Conservation (phyloP, 2,888 invertebrate genomes). For the Lycocerus yunnanus region DNA sequence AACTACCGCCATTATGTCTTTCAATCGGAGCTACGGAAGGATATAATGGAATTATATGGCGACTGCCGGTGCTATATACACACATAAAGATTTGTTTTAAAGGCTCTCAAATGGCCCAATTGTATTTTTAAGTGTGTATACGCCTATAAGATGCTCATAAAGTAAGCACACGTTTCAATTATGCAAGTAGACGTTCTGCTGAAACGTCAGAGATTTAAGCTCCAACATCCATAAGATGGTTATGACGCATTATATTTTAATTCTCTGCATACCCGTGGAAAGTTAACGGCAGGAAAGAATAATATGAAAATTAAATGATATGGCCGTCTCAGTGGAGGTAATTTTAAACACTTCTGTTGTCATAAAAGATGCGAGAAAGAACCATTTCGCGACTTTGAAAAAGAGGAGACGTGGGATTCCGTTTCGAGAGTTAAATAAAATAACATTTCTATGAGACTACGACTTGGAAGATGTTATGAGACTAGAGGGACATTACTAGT, state of each 20-base stretch:
- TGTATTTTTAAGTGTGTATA: conserved; percentile 38
- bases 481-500: conserved; percentile 47
- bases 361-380: conserved; percentile 55
- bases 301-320: conserved; percentile 57
- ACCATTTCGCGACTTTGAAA: conserved; percentile 54
- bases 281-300: conserved; percentile 44
- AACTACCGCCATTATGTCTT: conserved; percentile 27
- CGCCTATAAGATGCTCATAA: conserved; percentile 38
- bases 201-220: conserved; percentile 46
- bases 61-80: conserved; percentile 20
- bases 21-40: conserved; percentile 21
- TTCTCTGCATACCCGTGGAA: conserved; percentile 42
- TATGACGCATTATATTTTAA: conserved; percentile 54
- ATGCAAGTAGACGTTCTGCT: conserved; percentile 41
- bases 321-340: conserved; percentile 52
- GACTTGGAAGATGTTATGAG: conserved; percentile 49
- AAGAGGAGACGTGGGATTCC: conserved; percentile 53
- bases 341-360: conserved; percentile 57
- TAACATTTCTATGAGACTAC: conserved; percentile 52
- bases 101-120: conserved; percentile 31
- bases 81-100: conserved; percentile 42
- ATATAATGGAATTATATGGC: conserved; percentile 37
- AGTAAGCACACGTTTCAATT: conserved; percentile 45
- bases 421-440: conserved; percentile 54
- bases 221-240: conserved; percentile 48